phyloP scores from a whole-genome alignment of 2,797 vertebrate species.

The Micrastur ruficollis region DNA sequence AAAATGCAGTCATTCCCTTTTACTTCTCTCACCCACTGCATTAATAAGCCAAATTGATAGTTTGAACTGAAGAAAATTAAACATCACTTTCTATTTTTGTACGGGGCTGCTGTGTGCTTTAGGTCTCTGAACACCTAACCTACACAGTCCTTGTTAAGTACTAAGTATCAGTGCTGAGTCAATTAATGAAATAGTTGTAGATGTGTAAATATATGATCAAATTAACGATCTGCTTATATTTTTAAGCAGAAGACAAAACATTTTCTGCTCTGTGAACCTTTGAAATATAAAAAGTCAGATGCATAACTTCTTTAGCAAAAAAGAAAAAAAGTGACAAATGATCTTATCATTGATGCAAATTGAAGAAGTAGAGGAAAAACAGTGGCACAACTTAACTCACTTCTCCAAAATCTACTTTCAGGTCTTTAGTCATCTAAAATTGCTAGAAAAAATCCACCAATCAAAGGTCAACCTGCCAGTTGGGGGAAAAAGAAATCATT shows the following conservation, averaged over 20 bases:
- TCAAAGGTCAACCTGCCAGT: background rate
- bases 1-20: background rate
- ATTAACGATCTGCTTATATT: background rate
- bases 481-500: rapidly evolving
- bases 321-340: background rate
- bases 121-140: background rate
- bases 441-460: background rate
- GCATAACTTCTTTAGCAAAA: background rate
- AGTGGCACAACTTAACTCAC: background rate
- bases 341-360: background rate
- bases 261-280: background rate
- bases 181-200: background rate
- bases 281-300: background rate
- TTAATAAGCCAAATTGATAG: background rate
- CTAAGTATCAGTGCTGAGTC: background rate
- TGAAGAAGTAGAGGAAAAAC: background rate
- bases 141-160: background rate
- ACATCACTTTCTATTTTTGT: background rate
- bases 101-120: background rate
- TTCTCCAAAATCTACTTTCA: background rate
- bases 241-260: background rate
- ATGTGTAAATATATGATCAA: background rate
- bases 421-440: background rate
- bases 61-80: background rate
- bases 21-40: background rate